These are phyloP conservation scores for Phlogophora meticulosa DNA, from an alignment of 2,888 invertebrate genomes.

Conservation along the genomic window DNA sequence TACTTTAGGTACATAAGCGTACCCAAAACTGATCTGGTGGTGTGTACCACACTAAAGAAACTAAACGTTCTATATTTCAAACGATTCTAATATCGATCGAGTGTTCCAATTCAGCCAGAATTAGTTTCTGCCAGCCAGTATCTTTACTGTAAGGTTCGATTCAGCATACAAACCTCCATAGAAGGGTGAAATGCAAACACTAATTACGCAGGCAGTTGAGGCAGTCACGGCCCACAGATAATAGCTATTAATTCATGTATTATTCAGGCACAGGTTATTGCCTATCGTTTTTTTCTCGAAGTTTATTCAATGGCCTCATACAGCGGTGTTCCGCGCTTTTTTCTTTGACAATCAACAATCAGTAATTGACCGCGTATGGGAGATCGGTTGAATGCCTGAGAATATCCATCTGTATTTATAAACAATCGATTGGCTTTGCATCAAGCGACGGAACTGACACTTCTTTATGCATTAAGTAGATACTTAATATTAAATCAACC, in stretches of 20 bases:
- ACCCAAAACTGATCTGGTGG: too few relatives aligned
- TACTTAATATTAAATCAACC: too few relatives aligned
- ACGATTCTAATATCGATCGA: too few relatives aligned
- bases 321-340: constrained; percentile 47
- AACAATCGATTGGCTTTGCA: constrained; percentile 43
- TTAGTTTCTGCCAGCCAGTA: too few relatives aligned
- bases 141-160: too few relatives aligned
- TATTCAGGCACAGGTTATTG: constrained; percentile 55
- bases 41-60: too few relatives aligned
- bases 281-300: constrained; percentile 42
- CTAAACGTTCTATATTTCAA: too few relatives aligned
- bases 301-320: constrained; percentile 37
- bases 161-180: too few relatives aligned
- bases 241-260: constrained; percentile 34
- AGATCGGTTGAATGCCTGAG: constrained; percentile 57
- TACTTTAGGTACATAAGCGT: too few relatives aligned
- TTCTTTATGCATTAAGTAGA: constrained; percentile 7
- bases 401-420: constrained; percentile 36
- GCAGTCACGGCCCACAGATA: constrained; percentile 32
- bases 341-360: constrained; percentile 59
- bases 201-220: constrained; percentile 21
- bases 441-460: constrained; percentile 23
- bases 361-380: constrained; percentile 56
- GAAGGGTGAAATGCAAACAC: neutral
- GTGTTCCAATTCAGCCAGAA: too few relatives aligned